Evolutionary conservation across 2,113 vertebrate species (phyloP).

Genomic region (Furnarius figulus): DNA sequence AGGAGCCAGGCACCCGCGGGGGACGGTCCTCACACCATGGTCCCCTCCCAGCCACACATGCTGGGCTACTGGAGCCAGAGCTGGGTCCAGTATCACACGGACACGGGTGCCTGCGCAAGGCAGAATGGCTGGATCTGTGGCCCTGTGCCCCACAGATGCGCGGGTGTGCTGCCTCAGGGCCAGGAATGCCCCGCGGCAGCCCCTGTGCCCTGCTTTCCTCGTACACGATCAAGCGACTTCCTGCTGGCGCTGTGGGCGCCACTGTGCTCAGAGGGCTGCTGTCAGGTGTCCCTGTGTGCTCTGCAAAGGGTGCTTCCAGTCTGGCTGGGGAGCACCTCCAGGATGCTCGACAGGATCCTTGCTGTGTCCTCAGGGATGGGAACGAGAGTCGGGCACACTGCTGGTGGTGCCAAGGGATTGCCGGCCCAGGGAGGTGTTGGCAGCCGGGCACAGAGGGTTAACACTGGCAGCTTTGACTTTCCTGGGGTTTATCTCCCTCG

Average conservation of each 20-base stretch:
- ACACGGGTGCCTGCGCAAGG: accelerated
- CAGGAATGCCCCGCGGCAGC: background rate
- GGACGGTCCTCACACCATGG: background rate
- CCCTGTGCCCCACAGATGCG: background rate
- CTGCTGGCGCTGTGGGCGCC: background rate
- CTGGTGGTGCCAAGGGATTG: background rate
- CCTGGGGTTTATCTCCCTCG: conserved; percentile 10
- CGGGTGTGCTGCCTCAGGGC: background rate
- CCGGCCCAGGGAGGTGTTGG: too few relatives aligned
- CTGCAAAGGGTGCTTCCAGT: background rate
- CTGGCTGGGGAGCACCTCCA: background rate
- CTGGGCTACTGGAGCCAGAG: background rate
- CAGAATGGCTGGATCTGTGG: background rate
- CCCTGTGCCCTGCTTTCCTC: background rate
- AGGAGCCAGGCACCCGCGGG: background rate
- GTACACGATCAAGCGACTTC: background rate
- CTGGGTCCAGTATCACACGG: accelerated
- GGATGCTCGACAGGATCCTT: background rate
- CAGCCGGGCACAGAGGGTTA: background rate
- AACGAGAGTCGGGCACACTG: accelerated
- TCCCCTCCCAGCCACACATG: background rate
- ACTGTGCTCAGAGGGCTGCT: background rate
- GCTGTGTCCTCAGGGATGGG: accelerated
- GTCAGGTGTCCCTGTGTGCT: background rate
- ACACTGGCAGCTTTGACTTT: background rate